Percentiles rank a stretch among this genome's conserved stretches.
These are phyloP conservation scores for Pogonomyrmex barbatus DNA, from an alignment of 1,140 invertebrate genomes.

Conservation along the genomic window DNA sequence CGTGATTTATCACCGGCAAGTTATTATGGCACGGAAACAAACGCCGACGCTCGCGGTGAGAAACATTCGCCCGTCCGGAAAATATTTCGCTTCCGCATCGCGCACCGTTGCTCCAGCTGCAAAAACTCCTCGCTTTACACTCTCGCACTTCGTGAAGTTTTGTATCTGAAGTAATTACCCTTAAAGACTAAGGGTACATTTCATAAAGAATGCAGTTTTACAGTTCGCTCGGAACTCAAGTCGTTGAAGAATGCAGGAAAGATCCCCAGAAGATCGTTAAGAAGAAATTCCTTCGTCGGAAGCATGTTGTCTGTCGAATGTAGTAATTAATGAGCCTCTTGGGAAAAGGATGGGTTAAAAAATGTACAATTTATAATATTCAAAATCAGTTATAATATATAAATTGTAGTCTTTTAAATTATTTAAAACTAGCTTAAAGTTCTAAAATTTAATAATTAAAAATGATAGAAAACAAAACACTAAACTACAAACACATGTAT, in stretches of 20 bases:
- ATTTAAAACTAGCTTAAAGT: not conserved
- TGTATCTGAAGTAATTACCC: constrained; percentile 50
- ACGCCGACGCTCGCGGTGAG: constrained; percentile 45
- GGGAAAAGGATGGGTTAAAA: not conserved
- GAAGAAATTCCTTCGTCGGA: constrained; percentile 44
- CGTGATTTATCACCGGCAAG: constrained; percentile 45
- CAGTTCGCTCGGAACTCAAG: constrained; percentile 15
- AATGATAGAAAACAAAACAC: not conserved
- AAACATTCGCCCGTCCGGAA: constrained; percentile 64
- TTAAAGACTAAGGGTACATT: constrained; percentile 38
- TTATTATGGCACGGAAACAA: constrained; percentile 62
- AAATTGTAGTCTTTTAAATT: not conserved
- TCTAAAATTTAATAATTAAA: not conserved
- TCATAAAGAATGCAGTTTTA: constrained; percentile 57
- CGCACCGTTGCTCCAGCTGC: constrained; percentile 11
- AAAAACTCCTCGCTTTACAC: constrained; percentile 44
- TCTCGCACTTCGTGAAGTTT: constrained; percentile 43
- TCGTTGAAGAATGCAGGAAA: constrained; percentile 25
- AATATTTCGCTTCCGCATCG: constrained; percentile 66
- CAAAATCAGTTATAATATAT: too few relatives aligned
- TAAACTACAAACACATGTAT: not conserved
- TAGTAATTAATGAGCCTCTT: constrained; percentile 37
- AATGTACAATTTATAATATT: not conserved
- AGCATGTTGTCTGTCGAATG: constrained; percentile 30
- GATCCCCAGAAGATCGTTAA: constrained; percentile 17